A percentile compares a stretch with the other conserved stretches of the same genome.
These are phyloP conservation scores for Trachelus troglodyta DNA, from an alignment of 2,888 invertebrate species.

Conservation along the genomic window DNA sequence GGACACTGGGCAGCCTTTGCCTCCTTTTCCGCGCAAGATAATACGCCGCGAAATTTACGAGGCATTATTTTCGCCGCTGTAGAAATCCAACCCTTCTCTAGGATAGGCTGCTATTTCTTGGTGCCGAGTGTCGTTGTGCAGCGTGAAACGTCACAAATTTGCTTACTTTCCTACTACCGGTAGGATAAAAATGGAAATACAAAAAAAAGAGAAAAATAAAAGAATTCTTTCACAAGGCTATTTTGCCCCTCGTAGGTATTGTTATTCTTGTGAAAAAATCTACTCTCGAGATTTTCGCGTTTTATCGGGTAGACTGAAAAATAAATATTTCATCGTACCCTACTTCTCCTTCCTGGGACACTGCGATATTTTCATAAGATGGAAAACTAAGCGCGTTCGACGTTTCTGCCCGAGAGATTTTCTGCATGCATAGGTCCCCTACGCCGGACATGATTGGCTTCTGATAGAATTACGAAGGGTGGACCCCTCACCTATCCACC, in stretches of 20 bases:
- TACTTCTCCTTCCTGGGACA: conserved; percentile 5
- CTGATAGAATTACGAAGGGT: conserved; percentile 64
- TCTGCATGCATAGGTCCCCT: conserved; percentile 51
- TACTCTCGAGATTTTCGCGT: background rate
- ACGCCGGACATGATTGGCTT: conserved; percentile 62
- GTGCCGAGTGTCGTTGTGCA: conserved; percentile 11
- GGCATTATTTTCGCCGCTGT: conserved; percentile 39
- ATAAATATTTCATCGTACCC: conserved; percentile 21
- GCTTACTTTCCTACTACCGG: background rate
- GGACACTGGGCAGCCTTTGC: conserved; percentile 14
- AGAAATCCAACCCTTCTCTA: background rate
- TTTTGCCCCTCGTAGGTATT: background rate
- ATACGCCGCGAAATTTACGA: conserved; percentile 61
- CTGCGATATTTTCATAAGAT: conserved; percentile 48
- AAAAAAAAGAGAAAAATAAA: background rate
- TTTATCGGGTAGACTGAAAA: conserved; percentile 19
- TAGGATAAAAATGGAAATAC: background rate
- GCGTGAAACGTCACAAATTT: background rate
- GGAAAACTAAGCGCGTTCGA: conserved; percentile 30
- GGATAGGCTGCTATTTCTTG: conserved; percentile 46
- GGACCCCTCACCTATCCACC: conserved; percentile 28
- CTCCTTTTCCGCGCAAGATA: conserved; percentile 53
- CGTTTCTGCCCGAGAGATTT: conserved; percentile 51
- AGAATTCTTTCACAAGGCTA: background rate
- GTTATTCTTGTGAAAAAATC: background rate